phyloP scores from a whole-genome alignment of 1,140 invertebrate species.

The Drosophila nigrodunni region DNA sequence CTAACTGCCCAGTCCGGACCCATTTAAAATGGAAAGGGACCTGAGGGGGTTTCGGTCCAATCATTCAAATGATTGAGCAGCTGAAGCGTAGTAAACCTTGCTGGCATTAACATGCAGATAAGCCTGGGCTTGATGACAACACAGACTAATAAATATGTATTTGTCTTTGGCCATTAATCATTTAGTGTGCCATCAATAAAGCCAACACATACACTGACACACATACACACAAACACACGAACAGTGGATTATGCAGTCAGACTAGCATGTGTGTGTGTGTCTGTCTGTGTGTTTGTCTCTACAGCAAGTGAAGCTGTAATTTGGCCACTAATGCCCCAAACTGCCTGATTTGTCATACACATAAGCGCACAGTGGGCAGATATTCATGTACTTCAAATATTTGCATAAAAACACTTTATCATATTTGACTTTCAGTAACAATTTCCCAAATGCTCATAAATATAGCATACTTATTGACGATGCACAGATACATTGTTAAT shows the following conservation, averaged over 20 bases:
- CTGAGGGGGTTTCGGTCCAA: neutral
- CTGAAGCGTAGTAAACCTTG: conserved; percentile 3
- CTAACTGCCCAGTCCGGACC: conserved; percentile 7
- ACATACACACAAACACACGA: conserved; percentile 9
- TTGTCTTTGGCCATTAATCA: conserved; percentile 43
- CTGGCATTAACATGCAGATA: conserved; percentile 38
- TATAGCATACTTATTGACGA: conserved; percentile 1
- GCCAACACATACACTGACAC: conserved; percentile 14
- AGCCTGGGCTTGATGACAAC: conserved; percentile 36
- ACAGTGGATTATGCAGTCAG: conserved; percentile 65
- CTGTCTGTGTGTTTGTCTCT: no score
- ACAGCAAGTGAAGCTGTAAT: conserved; percentile 23
- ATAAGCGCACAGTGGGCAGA: neutral
- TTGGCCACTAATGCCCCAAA: conserved; percentile 15
- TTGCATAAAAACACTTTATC: conserved; percentile 2
- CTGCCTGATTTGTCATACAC: conserved; percentile 17
- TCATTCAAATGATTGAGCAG: conserved; percentile 34
- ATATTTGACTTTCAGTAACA: neutral
- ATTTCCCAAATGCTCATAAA: neutral
- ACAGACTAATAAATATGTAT: conserved; percentile 30
- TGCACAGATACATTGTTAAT: neutral
- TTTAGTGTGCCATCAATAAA: conserved; percentile 48
- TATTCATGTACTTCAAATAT: neutral
- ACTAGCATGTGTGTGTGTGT: no score
- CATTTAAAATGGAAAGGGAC: neutral